These are phyloP conservation scores for Pyrrhura leucotis DNA, from an alignment of 2,797 vertebrate genomes.

Conservation along the genomic window DNA sequence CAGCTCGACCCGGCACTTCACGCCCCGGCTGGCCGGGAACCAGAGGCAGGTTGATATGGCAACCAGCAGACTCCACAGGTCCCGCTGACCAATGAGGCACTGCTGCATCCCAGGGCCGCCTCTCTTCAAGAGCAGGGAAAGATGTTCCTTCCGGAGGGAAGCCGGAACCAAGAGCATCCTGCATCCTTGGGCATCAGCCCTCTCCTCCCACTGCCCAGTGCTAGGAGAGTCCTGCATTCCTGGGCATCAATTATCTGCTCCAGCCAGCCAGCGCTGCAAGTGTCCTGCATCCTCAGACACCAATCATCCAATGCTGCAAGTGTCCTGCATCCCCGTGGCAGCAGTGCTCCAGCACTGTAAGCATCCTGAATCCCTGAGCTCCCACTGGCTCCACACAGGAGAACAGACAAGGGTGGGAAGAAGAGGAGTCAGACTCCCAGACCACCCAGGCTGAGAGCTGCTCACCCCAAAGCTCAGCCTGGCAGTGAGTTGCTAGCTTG, in stretches of 20 bases:
- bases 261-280: background rate
- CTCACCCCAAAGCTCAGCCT: background rate
- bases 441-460: background rate
- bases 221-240: background rate
- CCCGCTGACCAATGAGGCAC: conserved; percentile 74
- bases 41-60: conserved; percentile 83
- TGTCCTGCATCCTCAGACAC: background rate
- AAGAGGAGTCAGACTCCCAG: background rate
- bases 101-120: conserved; percentile 42
- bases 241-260: background rate
- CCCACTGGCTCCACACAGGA: background rate
- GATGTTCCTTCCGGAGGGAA: conserved; percentile 34
- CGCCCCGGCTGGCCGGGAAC: conserved; percentile 74
- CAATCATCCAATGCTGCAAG: background rate
- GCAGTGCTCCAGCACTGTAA: background rate
- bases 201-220: background rate
- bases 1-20: conserved; percentile 60
- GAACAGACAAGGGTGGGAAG: background rate
- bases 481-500: background rate
- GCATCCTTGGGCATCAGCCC: background rate
- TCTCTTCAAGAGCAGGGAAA: conserved; percentile 25
- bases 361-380: background rate
- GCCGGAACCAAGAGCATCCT: background rate
- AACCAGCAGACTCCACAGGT: conserved; percentile 85
- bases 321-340: background rate